These are phyloP conservation scores for Hyperoplus lanceolatus DNA, from an alignment of 2,797 vertebrate genomes.

Conservation along the genomic window DNA sequence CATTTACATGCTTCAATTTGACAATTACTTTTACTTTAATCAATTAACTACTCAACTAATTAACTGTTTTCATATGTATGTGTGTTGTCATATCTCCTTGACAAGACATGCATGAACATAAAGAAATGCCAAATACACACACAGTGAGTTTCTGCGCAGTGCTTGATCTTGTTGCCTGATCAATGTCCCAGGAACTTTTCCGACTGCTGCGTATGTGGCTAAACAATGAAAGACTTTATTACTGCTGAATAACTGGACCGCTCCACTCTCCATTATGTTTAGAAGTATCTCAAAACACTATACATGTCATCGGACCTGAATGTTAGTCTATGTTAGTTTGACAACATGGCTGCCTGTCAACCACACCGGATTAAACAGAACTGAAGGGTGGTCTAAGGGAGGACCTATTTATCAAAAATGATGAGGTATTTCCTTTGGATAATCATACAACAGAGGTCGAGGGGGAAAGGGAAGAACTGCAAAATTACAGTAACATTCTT, in stretches of 20 bases:
- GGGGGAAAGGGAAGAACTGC: neutral
- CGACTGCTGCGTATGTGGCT: neutral
- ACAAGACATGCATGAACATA: neutral
- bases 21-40: neutral
- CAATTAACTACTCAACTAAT: neutral
- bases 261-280: constrained; percentile 8
- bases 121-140: neutral
- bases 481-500: no score
- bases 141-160: neutral
- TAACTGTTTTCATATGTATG: neutral
- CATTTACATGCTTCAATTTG: neutral
- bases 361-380: constrained; percentile 9
- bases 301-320: constrained; percentile 10
- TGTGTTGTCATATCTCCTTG: neutral
- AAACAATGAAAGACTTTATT: constrained; percentile 27
- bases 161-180: neutral
- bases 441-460: neutral
- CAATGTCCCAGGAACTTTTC: neutral
- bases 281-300: constrained; percentile 32
- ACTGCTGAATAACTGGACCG: constrained; percentile 11
- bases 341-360: neutral
- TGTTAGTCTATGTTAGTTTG: neutral
- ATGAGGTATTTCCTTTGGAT: no score
- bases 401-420: neutral
- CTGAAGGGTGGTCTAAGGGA: neutral